Evolutionary conservation across 1,140 invertebrate species (phyloP).

Genomic region (Oryctes rhinoceros): DNA sequence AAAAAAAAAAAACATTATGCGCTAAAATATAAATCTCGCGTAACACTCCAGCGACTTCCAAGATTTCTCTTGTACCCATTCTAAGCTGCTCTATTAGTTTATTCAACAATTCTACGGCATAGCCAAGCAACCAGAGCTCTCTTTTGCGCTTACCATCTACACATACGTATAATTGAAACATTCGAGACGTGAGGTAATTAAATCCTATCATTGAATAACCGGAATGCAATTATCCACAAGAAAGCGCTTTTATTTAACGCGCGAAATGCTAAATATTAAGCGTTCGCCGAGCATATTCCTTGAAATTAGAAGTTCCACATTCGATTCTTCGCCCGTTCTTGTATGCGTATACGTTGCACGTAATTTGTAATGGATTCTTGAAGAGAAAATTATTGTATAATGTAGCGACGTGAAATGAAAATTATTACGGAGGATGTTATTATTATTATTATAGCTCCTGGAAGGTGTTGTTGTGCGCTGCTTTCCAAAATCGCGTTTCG

Average conservation of each 20-base stretch:
- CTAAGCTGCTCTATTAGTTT: slow-evolving; percentile 13
- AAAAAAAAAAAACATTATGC: not conserved
- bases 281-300: not conserved
- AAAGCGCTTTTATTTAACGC: slow-evolving; percentile 46
- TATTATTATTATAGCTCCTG: not conserved
- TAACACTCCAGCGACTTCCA: not conserved
- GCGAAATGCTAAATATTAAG: slow-evolving; percentile 17
- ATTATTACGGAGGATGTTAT: not conserved
- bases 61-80: not conserved
- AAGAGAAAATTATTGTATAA: slow-evolving; percentile 49
- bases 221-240: slow-evolving; percentile 48
- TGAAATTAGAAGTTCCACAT: slow-evolving; percentile 5
- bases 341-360: not conserved
- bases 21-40: not conserved
- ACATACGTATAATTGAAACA: slow-evolving; percentile 9
- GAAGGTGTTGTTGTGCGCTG: not conserved
- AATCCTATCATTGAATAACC: slow-evolving; percentile 55
- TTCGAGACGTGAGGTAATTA: slow-evolving; percentile 45
- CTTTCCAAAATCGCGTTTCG: not conserved
- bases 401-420: slow-evolving; percentile 23
- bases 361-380: slow-evolving; percentile 50
- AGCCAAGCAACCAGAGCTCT: not conserved
- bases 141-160: not conserved
- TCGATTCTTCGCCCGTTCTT: not conserved
- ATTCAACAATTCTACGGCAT: not conserved